Base-by-base conservation (phyloP, 2,888 invertebrate species). In the Himalopsyche anomala region DNA sequence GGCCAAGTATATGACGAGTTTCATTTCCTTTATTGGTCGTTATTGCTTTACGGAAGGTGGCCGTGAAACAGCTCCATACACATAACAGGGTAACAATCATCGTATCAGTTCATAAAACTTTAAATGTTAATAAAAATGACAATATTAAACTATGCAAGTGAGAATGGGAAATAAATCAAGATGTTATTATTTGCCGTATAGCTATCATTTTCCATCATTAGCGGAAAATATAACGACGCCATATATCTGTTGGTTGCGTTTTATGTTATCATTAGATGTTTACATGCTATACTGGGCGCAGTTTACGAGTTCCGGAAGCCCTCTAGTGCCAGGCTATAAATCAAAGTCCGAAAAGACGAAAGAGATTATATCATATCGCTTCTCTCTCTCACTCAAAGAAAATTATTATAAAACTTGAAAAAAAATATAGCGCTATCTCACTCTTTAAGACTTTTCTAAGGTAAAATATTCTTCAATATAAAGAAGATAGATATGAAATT, bases 251-350 rank as follows among this genome's bases (percentile, higher is more conserved):
- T 62, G 62, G 62, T n/a, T 62, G 62, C 62, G 62, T 62, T 62
- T 62, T 62, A 62, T 62, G 62, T 62, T 62, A 62, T 62, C 62
- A 62, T 62, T 62, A 62, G 62, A 62, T 62, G 62, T 62, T 62
- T 62, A 62, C 19, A 62, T 62, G 62, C 62, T 19, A 62, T 62
- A 62, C 62, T 62, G 62, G 62, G 62, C 62, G 62, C 62, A 62
- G 62, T 62, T 62, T 62, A 62, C 62, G 62, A 62, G 62, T 62
- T 62, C 62, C 62, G 62, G 62, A 62, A 62, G 62, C 62, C 62
- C 62, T 62, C 62, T 62, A 62, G 62, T 62, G 62, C 62, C 28
- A 19, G 2, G 4, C 62, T 15, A 62, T 62, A 62, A 62, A 62
- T 62, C 62, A 62, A 62, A 62, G 62, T 19, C 62, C 19, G 62